phyloP scores from a whole-genome alignment of 2,797 vertebrate genomes.

The Mormyrops attenuatus region DNA sequence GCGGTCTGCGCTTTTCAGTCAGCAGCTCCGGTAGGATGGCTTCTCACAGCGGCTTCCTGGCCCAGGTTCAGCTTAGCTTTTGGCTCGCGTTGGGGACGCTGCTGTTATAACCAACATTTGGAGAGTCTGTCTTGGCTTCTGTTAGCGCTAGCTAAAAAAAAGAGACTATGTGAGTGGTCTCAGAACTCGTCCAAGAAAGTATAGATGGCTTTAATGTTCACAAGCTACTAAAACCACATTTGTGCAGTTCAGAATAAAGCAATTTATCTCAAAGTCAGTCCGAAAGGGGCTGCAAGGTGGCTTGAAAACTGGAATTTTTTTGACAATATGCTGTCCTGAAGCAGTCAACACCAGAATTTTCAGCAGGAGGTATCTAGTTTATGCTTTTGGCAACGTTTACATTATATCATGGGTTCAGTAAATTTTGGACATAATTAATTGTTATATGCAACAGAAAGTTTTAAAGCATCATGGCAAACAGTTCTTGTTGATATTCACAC shows the following conservation, averaged over 20 bases:
- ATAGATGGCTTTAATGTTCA: conserved; percentile 10
- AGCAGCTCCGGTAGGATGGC: conserved; percentile 1
- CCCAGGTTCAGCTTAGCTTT: neutral
- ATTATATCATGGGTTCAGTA: neutral
- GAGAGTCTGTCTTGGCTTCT: conserved; percentile 13
- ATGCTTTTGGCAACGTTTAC: neutral
- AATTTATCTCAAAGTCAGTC: neutral
- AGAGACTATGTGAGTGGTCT: neutral
- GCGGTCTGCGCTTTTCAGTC: conserved; percentile 4
- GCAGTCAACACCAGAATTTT: neutral
- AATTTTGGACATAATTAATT: neutral
- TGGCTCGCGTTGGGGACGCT: conserved; percentile 12
- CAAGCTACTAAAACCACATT: neutral
- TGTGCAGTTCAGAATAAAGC: neutral
- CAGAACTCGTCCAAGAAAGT: conserved; percentile 3
- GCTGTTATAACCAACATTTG: conserved; percentile 18
- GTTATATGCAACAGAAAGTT: neutral
- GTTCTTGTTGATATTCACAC: neutral
- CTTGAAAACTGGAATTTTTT: neutral
- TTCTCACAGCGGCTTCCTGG: conserved; percentile 4
- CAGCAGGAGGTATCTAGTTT: neutral
- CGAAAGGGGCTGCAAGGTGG: neutral
- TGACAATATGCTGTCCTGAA: neutral
- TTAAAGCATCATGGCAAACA: neutral
- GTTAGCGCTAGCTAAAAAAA: neutral